phyloP scores from a whole-genome alignment of 2,797 vertebrate species.

The Danio kyathit region DNA sequence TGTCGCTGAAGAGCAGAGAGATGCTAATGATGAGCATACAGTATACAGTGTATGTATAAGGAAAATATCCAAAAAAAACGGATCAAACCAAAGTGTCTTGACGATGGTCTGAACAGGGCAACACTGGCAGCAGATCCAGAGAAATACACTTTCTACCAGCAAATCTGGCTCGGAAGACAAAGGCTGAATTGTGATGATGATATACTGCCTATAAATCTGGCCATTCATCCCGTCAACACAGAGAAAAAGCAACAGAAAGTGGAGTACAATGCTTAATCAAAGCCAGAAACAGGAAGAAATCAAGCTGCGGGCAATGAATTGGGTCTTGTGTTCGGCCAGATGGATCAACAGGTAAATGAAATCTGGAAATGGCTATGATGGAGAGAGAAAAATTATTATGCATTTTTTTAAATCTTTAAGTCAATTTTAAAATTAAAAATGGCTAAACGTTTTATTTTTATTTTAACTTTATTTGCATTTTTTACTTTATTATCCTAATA shows the following conservation, averaged over 20 bases:
- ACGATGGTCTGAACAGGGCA: constrained; percentile 34
- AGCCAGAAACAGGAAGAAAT: constrained; percentile 50
- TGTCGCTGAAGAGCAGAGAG: constrained; percentile 16
- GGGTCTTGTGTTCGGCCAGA: background rate
- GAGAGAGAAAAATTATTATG: too few species aligned
- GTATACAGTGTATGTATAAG: too few species aligned
- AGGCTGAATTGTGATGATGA: constrained; percentile 44
- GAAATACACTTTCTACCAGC: constrained; percentile 22
- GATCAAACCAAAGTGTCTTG: constrained; percentile 25
- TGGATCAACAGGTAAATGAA: background rate
- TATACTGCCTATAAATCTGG: constrained; percentile 47
- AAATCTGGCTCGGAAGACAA: constrained; percentile 45
- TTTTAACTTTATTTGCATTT: too few species aligned
- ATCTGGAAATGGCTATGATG: background rate
- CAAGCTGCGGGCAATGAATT: constrained; percentile 8
- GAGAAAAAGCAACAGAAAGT: constrained; percentile 31
- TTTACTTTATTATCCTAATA: background rate
- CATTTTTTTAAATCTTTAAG: too few species aligned
- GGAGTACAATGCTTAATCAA: constrained; percentile 47
- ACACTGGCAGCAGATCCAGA: constrained; percentile 40
- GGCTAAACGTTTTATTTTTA: too few species aligned
- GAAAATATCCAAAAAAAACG: background rate
- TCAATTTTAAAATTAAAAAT: too few species aligned
- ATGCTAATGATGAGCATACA: background rate
- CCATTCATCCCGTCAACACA: constrained; percentile 47